Evolutionary conservation across 2,113 vertebrate species (phyloP).

Genomic region (Chloebia gouldiae): DNA sequence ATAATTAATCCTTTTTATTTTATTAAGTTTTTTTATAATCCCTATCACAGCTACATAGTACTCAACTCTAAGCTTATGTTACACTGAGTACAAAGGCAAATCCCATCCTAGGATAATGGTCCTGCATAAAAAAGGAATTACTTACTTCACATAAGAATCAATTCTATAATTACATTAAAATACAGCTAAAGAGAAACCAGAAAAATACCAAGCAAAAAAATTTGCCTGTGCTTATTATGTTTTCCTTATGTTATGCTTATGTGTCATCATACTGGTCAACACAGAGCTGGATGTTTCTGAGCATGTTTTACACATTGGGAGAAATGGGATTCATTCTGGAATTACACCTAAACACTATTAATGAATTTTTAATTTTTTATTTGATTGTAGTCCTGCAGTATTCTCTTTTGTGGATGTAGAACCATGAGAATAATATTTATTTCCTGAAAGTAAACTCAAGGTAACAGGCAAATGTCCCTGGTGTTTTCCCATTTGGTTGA

Average conservation of each 20-base stretch:
- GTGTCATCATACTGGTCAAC: neutral
- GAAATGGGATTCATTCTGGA: neutral
- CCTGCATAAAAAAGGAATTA: neutral
- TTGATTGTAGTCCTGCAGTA: neutral
- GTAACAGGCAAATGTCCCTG: neutral
- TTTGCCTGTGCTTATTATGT: neutral
- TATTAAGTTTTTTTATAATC: neutral
- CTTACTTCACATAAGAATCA: neutral
- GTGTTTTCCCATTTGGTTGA: neutral
- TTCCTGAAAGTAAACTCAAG: neutral
- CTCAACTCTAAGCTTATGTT: neutral
- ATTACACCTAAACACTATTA: neutral
- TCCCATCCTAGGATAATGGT: neutral
- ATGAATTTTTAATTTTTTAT: neutral
- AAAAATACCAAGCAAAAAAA: neutral
- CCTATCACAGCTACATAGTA: neutral
- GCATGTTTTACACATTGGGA: neutral
- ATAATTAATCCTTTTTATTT: neutral
- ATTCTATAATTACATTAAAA: neutral
- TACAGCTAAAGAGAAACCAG: neutral
- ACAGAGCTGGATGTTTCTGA: neutral
- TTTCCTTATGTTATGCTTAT: neutral
- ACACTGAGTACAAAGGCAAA: neutral
- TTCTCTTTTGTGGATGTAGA: neutral
- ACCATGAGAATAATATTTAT: neutral